Base-by-base conservation (phyloP, 2,888 invertebrate species). In the Xestia c-nigrum region DNA sequence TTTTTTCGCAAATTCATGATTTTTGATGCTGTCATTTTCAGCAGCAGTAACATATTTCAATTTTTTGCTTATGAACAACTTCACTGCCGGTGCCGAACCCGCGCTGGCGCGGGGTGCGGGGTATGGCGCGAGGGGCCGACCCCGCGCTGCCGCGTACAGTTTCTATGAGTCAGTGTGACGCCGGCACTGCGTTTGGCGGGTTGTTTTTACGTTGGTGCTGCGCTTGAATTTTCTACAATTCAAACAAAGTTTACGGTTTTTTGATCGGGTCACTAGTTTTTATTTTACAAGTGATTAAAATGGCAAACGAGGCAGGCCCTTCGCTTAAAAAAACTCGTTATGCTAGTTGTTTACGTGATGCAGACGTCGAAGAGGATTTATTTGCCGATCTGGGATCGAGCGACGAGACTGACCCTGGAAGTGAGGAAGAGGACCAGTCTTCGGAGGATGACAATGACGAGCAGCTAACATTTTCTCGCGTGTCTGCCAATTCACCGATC, bases 231-330 rank as follows among this genome's bases (percentile, higher is more conserved):
- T 31, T 47, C 43, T 47, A 19, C 31, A 24, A 66, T 66, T 47
- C 31, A 47, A 66, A 31, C 66, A 66, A 66, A 66, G 47, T 47
- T 66, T n/a, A 66, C 66, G 47, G 65, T 66, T 66, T 66, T 31
- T 47, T 19, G 19, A 24, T 65, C 24, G 65, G 9, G 46, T 19
- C 9, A 24, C 65, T 7, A 1, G 46, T 65, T 67, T 66, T 67
- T 50, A 67, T 40, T 67, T 38, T 67, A 67, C 10, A 31, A 66
- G 47, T 50, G 47, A 67, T 38, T 63, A 4, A 50, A 71, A 63
- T 61, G 70, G 70, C 47, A 43, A 19, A 50, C 31, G 70, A 59
- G 46, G 70, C 46, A 70, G 70, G 61, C 70, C 70, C 70, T 76
- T 72, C 65, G 52, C 55, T 69, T 55, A 73, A 75, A 70, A 75